Evolutionary conservation across 2,888 invertebrate species (phyloP), one percentile per base, ranked within the genome.

Genomic region (Eumacrocentrus americanus): DNA sequence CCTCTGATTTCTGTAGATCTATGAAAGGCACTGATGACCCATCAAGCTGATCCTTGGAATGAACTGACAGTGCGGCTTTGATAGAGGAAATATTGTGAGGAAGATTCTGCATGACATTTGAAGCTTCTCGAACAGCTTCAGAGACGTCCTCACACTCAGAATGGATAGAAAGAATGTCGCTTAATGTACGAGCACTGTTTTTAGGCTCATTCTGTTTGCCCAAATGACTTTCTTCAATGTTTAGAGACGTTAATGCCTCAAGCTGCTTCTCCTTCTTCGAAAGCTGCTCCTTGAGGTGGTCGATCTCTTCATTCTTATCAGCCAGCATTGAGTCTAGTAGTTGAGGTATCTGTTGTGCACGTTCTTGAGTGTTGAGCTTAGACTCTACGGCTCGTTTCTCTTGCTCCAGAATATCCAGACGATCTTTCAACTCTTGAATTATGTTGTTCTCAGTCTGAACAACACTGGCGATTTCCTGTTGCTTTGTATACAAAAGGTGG

Each of bases 231-330:
- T 85, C 85, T 53, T 87, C 86, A 48, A 87, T 80, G 80, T 87
- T 86, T 51, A 87, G 77, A 23, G 87, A 87, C 75, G 85, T 75
- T 62, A 82, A 84, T 0, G 79, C 72, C 57, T 85, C 83, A 4
- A 87, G 68, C 63, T 85, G 80, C 34, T 83, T 79, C 66, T 85
- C 85, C n/a, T 83, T 84, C 57, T 86, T 85, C 0, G 73, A 79
- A 12, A 88, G 68, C 66, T 86, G 85, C 1, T 84, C 82, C 37
- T 86, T 84, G 23, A 91, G 75, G 53, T 83, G 82, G 61, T 88
- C 86, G 29, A 89, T 89, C 67, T 91, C 88, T 34, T 86, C 86
- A 63, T 89, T 90, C 71, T 91, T 91, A 68, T 89, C 88, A 0
- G 85, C 84, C 57, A 89, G 74, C 77, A 89, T 86, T 9, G 86